These are phyloP conservation scores for Coptotermes formosanus DNA, from an alignment of 1,140 invertebrate species.

Conservation along the genomic window DNA sequence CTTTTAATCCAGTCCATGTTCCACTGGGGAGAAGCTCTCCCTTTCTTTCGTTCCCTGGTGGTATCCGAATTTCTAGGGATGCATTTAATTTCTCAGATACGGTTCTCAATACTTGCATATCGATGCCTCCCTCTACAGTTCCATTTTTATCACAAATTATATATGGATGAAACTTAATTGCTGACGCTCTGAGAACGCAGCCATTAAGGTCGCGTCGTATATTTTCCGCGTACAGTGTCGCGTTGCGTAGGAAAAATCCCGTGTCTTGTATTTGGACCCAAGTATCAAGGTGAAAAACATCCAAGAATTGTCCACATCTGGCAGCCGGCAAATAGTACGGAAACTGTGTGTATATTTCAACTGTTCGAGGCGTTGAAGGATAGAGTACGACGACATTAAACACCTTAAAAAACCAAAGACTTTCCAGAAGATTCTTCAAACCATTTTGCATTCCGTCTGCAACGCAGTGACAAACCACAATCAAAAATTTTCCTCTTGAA, in stretches of 20 bases:
- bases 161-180: not conserved
- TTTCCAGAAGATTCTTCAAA: not conserved
- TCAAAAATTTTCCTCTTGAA: not conserved
- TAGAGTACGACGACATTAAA: not conserved
- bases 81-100: not conserved
- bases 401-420: not conserved
- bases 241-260: not conserved
- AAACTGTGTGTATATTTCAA: slow-evolving; percentile 7
- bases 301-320: not conserved
- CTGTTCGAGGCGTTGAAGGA: not conserved
- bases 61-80: not conserved
- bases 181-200: not conserved
- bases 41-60: not conserved
- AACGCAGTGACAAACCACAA: not conserved
- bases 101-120: not conserved
- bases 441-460: not conserved
- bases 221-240: not conserved
- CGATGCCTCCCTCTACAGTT: not conserved
- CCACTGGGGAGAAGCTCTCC: not conserved
- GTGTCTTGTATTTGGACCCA: not conserved
- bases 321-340: not conserved
- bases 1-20: not conserved
- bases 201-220: not conserved
- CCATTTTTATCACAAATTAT: not conserved
- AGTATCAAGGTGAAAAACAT: not conserved